Evolutionary conservation across 2,113 vertebrate genomes (phyloP), one percentile per base, ranked within the genome.

Genomic region (Eulemur rufifrons): DNA sequence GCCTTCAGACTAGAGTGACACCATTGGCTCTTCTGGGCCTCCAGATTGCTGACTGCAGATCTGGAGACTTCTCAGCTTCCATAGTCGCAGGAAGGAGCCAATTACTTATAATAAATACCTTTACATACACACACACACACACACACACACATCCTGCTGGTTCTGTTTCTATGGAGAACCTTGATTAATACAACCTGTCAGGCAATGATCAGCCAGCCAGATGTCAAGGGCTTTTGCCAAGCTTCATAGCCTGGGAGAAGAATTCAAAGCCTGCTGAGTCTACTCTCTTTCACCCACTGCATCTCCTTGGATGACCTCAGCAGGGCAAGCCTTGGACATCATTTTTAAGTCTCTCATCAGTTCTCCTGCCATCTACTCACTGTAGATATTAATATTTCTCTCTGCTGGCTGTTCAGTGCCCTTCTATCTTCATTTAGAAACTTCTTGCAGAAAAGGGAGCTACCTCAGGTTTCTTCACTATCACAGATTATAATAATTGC

Each of bases 161-260:
- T 42, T 87, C 32, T 32, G 3, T 68, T 68, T 76, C 42, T 47
- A 17, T 39, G 59, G 9, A 95, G 29, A 88, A 37, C 3, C 12
- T 32, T 88, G n/a, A 63, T 95, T 77, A 92, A 73, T 37, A 25
- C 45, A 74, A 81, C n/a, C 83, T 95, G 45, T 61, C 20, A 91
- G 23, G 12, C 42, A 63, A 25, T 77, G 45, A 69, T 77, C 32
- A 83, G 69, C 25, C 56, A 86, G 56, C 39, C 61, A 84, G n/a
- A 56, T 74, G 34, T 64, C 39, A 94, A 50, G 14, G 74, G 3
- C 56, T 56, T 18, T 91, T 45, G 76, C 61, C 77, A 94, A 91
- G 12, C 29, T 25, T 69, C 52, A 42, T 18, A 76, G 17, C 6
- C 59, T 54, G 54, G 54, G 52, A 59, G 54, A 63, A 85, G 74